Evolutionary conservation across 1,140 invertebrate genomes (phyloP).

Genomic region (Ptiloglossa arizonensis): DNA sequence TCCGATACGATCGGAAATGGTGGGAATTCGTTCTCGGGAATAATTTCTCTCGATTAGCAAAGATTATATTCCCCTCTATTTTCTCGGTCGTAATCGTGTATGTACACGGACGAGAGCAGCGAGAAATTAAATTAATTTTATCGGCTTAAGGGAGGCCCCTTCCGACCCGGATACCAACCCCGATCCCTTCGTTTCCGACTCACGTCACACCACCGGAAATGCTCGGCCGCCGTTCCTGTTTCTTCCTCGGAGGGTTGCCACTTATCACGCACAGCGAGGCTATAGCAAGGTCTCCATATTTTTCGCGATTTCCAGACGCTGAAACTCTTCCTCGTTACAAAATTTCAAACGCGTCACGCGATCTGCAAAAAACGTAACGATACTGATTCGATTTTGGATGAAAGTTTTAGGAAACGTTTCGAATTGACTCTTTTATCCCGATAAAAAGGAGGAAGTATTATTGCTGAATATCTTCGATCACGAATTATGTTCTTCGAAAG

Average conservation of each 20-base stretch:
- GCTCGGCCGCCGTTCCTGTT: conserved; percentile 18
- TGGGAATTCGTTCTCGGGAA: background rate
- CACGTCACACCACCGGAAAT: conserved; percentile 46
- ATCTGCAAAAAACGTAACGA: too few species aligned
- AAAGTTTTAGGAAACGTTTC: too few species aligned
- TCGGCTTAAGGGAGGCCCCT: conserved; percentile 56
- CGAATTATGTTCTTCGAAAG: too few species aligned
- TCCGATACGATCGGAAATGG: background rate
- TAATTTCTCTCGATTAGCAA: background rate
- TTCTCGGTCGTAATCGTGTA: conserved; percentile 13
- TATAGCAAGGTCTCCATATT: background rate
- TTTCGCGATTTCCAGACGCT: too few species aligned
- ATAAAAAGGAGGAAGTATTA: too few species aligned
- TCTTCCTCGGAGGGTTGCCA: background rate
- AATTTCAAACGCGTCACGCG: too few species aligned
- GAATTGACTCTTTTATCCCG: too few species aligned
- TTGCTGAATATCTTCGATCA: too few species aligned
- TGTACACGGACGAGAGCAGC: conserved; percentile 46
- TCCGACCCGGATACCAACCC: conserved; percentile 28
- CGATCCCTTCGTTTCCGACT: conserved; percentile 52
- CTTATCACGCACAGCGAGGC: background rate
- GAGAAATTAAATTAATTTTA: conserved; percentile 73
- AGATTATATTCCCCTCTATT: background rate
- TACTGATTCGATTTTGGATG: too few species aligned
- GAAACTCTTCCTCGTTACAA: too few species aligned